Conservation (phyloP, 2,888 invertebrate species). For the Pyrgus malvae region DNA sequence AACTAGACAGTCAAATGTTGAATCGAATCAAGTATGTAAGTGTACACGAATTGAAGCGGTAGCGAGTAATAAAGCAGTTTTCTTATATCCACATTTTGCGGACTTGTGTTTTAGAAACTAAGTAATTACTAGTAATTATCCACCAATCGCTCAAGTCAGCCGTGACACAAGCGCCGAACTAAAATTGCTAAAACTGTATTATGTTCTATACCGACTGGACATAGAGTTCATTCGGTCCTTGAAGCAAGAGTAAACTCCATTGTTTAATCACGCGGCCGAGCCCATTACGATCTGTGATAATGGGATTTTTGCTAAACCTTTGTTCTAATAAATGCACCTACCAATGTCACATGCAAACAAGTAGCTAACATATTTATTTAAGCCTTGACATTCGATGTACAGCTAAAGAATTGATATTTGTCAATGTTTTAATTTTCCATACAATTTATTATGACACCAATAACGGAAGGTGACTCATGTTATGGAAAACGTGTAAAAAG, state of each 20-base stretch:
- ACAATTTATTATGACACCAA: background rate
- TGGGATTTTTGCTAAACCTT: conserved; percentile 56
- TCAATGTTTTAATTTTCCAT: background rate
- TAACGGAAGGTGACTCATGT: background rate
- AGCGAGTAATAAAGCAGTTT: conserved; percentile 1
- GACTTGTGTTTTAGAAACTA: conserved; percentile 20
- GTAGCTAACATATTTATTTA: conserved; percentile 13
- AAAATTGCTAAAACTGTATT: conserved; percentile 28
- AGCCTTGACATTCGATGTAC: conserved; percentile 19
- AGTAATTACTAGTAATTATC: conserved; percentile 21
- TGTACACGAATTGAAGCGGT: conserved; percentile 1
- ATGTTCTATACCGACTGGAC: conserved; percentile 50
- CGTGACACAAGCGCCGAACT: conserved; percentile 20
- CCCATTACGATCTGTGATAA: conserved; percentile 69
- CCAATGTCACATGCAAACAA: conserved; percentile 9
- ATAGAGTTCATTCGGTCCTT: conserved; percentile 58
- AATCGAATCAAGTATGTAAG: background rate
- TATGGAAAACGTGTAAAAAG: conserved; percentile 7
- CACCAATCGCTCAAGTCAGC: conserved; percentile 19
- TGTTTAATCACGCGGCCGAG: conserved; percentile 72
- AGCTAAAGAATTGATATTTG: background rate
- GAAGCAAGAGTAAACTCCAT: conserved; percentile 70
- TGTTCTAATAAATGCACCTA: conserved; percentile 40
- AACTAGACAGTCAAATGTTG: background rate
- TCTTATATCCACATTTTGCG: conserved; percentile 10